phyloP scores from a whole-genome alignment of 1,140 invertebrate genomes.

The Eciton burchellii region DNA sequence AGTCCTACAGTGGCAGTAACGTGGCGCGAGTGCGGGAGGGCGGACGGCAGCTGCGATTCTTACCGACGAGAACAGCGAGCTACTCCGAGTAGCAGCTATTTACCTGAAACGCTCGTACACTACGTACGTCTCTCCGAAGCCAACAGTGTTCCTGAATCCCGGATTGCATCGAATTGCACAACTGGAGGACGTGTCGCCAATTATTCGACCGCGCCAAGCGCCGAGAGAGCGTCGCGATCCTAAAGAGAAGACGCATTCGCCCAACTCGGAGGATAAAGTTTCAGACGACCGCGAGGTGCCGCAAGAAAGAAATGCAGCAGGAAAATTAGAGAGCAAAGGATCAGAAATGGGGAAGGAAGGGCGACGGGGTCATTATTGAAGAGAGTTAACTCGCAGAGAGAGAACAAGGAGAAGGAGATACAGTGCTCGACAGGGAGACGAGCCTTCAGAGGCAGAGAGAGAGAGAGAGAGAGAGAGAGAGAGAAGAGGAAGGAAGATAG shows the following conservation, averaged over 20 bases:
- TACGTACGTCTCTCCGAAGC: neutral
- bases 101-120: neutral
- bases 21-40: neutral
- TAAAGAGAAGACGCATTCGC: no score
- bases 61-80: no score
- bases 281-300: no score
- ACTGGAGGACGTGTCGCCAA: slow-evolving; percentile 24
- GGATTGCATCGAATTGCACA: slow-evolving; percentile 27
- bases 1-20: slow-evolving; percentile 24
- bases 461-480: neutral
- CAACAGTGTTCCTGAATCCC: neutral
- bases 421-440: no score
- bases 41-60: neutral
- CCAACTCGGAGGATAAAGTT: neutral
- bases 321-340: neutral
- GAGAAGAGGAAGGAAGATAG: neutral
- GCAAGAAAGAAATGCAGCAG: neutral
- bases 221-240: neutral
- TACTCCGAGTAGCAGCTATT: slow-evolving; percentile 33
- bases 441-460: neutral
- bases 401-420: neutral
- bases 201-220: neutral
- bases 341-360: no score
- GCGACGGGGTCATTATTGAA: neutral
- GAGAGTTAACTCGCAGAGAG: neutral